Evolutionary conservation across 2,888 invertebrate species (phyloP).

Genomic region (Tenodera sinensis): DNA sequence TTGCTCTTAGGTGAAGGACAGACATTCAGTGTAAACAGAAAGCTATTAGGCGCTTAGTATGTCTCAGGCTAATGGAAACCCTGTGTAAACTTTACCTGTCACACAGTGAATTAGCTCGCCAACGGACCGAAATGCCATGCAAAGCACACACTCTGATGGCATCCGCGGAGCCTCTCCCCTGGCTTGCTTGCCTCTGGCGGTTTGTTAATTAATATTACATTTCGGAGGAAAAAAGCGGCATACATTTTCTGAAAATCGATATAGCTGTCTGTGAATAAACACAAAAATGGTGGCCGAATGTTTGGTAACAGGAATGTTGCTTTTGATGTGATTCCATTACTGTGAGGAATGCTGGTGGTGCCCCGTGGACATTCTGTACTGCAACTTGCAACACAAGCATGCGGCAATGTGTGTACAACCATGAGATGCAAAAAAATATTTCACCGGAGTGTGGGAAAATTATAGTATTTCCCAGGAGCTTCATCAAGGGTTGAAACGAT

Average conservation of each 20-base stretch:
- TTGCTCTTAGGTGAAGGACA: neutral
- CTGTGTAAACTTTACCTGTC: neutral
- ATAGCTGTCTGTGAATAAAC: neutral
- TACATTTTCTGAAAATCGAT: neutral
- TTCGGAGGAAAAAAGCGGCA: neutral
- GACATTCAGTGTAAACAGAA: neutral
- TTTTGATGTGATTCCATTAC: neutral
- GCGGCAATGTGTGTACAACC: neutral
- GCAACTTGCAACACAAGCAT: neutral
- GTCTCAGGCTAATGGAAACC: neutral
- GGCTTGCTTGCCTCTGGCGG: neutral
- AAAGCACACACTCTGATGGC: neutral
- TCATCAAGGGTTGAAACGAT: no score
- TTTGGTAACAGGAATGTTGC: neutral
- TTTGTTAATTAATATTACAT: neutral
- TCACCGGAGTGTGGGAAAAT: no score
- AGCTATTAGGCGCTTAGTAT: neutral
- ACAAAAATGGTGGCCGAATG: neutral
- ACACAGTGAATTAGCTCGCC: neutral
- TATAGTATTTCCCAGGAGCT: no score
- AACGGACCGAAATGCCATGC: neutral
- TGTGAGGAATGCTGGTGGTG: neutral
- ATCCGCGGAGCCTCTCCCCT: neutral
- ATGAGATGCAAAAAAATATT: no score
- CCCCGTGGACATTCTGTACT: neutral